Evolutionary conservation across 2,888 invertebrate species (phyloP).

Genomic region (Dryobotodes eremita): DNA sequence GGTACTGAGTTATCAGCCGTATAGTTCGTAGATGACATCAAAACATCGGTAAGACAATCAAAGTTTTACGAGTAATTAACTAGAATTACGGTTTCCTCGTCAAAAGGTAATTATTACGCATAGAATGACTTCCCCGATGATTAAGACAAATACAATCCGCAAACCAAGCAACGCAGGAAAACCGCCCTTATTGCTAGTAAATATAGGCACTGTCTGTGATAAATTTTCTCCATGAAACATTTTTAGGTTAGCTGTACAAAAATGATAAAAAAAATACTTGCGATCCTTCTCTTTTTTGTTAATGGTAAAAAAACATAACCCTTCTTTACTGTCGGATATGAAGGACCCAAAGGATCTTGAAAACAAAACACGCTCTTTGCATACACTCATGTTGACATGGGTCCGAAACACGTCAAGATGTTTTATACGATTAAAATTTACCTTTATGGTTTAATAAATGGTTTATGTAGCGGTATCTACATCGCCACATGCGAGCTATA

Average conservation of each 20-base stretch:
- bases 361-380: conserved; percentile 27
- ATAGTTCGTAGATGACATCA: neutral
- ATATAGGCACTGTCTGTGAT: neutral
- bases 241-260: neutral
- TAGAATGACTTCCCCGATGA: conserved; percentile 8
- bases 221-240: no score
- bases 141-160: neutral
- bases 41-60: conserved; percentile 3
- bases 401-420: conserved; percentile 22
- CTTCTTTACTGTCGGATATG: neutral
- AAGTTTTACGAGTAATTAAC: conserved; percentile 12
- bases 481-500: no score
- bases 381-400: conserved; percentile 26
- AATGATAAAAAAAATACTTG: neutral
- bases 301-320: neutral
- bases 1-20: neutral
- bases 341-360: neutral
- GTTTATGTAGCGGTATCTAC: no score
- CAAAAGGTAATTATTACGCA: conserved; percentile 17
- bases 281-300: neutral
- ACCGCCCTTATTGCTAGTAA: neutral
- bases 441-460: neutral
- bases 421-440: neutral
- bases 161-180: neutral
- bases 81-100: conserved; percentile 11